Conservation (phyloP, 2,888 invertebrate genomes). For the Tinea trinotella region DNA sequence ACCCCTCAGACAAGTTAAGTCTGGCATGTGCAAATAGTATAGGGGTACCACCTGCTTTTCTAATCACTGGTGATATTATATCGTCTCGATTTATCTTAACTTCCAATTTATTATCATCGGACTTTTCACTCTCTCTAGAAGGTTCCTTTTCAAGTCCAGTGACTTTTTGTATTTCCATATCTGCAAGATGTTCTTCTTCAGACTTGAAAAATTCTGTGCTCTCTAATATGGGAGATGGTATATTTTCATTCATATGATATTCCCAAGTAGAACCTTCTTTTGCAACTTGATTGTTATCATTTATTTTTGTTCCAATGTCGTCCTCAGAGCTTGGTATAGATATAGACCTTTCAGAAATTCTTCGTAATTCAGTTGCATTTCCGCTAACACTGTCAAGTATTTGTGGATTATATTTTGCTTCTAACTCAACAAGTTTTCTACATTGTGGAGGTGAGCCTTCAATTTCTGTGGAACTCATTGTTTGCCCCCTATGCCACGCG, state of each 20-base stretch:
- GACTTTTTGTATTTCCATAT: conserved; percentile 71
- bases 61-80: conserved; percentile 77
- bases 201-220: conserved; percentile 74
- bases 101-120: conserved; percentile 40
- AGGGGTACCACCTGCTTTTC: conserved; percentile 82
- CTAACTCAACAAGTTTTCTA: conserved; percentile 75
- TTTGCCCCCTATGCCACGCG: conserved; percentile 78
- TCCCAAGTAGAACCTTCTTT: conserved; percentile 74
- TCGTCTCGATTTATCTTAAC: conserved; percentile 75
- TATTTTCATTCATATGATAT: conserved; percentile 73
- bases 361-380: conserved; percentile 76
- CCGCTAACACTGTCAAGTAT: conserved; percentile 75
- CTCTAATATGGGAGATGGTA: conserved; percentile 75
- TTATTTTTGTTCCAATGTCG: conserved; percentile 74
- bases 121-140: conserved; percentile 36
- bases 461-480: conserved; percentile 84
- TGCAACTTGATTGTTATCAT: conserved; percentile 60
- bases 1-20: conserved; percentile 87
- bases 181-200: conserved; percentile 70
- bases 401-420: conserved; percentile 76
- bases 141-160: conserved; percentile 55
- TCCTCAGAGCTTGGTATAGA: conserved; percentile 84
- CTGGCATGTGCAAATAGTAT: conserved; percentile 85
- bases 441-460: conserved; percentile 84
- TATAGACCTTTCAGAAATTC: conserved; percentile 82